Evolutionary conservation across 2,888 invertebrate species (phyloP).

Genomic region (Amiota minor): DNA sequence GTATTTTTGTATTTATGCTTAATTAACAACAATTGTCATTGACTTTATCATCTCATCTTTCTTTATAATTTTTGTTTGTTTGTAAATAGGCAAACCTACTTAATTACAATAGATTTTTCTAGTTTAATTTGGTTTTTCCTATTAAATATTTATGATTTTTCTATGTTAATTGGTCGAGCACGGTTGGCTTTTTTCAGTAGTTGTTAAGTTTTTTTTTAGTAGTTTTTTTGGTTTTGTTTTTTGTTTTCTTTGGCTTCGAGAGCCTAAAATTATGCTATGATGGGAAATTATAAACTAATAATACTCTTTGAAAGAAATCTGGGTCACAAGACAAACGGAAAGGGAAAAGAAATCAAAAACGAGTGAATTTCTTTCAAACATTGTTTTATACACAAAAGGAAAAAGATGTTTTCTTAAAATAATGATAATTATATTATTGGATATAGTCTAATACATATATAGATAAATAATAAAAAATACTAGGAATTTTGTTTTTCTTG

Average conservation of each 20-base stretch:
- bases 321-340: background rate
- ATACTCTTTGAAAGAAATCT: constrained; percentile 49
- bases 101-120: constrained; percentile 47
- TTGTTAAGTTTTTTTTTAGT: constrained; percentile 41
- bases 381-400: too few relatives aligned
- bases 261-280: constrained; percentile 57
- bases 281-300: constrained; percentile 57
- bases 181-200: constrained; percentile 46
- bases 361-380: too few relatives aligned
- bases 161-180: constrained; percentile 66
- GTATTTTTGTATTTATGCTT: background rate
- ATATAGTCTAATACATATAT: too few relatives aligned
- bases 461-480: too few relatives aligned
- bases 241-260: constrained; percentile 29
- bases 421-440: too few relatives aligned
- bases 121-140: constrained; percentile 53
- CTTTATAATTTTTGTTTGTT: background rate
- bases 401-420: too few relatives aligned
- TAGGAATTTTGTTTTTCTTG: too few relatives aligned
- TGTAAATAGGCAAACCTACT: constrained; percentile 9
- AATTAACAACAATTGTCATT: constrained; percentile 53
- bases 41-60: constrained; percentile 46
- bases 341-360: background rate
- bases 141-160: background rate
- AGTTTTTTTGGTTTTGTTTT: constrained; percentile 2